These are phyloP conservation scores for Elephantulus edwardii DNA, from an alignment of 2,113 vertebrate species.

Conservation along the genomic window DNA sequence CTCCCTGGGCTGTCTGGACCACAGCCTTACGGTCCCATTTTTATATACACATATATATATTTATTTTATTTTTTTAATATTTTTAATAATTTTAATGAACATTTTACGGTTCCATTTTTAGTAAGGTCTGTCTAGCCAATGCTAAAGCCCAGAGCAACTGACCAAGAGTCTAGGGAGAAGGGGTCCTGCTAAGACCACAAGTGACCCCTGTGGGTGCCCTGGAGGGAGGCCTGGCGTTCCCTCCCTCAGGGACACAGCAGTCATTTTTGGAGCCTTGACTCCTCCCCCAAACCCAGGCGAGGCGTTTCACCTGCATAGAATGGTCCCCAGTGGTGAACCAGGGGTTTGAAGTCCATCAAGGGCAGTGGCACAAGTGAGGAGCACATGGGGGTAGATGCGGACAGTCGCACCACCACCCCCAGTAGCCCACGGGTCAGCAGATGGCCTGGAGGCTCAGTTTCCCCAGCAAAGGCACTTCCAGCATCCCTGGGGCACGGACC, in stretches of 20 bases:
- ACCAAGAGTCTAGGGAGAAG: not conserved
- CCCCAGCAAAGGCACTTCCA: not conserved
- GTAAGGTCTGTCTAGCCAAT: not conserved
- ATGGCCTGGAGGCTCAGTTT: accelerated
- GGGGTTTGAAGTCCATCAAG: not conserved
- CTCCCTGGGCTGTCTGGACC: not conserved
- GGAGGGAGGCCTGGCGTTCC: too few relatives aligned
- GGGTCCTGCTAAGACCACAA: not conserved
- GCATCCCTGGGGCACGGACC: too few relatives aligned
- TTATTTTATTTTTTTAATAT: too few relatives aligned
- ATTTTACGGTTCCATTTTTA: too few relatives aligned
- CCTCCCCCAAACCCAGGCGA: not conserved
- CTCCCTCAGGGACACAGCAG: not conserved
- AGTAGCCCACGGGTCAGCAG: not conserved
- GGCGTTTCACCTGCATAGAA: accelerated
- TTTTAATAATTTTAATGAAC: too few relatives aligned
- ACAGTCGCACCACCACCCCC: too few relatives aligned
- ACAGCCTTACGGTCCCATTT: too few relatives aligned
- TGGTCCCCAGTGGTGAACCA: not conserved
- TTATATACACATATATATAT: too few relatives aligned
- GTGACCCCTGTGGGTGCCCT: accelerated
- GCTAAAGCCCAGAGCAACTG: not conserved
- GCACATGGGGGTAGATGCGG: not conserved
- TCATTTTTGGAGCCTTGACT: not conserved
- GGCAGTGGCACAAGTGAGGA: not conserved